phyloP scores from a whole-genome alignment of 2,797 vertebrate genomes.

The Anisognathus igniventris region DNA sequence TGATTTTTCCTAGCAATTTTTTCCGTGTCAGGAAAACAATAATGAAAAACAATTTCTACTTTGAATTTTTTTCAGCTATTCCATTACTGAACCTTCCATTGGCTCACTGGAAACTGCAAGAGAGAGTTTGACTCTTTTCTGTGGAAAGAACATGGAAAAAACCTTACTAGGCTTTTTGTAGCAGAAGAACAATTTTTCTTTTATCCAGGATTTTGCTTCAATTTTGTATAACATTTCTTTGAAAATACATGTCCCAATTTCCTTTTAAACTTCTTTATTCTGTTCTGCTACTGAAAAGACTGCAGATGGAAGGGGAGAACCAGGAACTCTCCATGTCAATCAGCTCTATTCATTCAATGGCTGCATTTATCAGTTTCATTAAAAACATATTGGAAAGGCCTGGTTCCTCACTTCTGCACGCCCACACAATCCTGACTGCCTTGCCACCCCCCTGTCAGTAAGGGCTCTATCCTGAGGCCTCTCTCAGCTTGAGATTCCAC shows the following conservation, averaged over 20 bases:
- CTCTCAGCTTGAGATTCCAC: conserved; percentile 23
- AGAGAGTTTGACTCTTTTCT: conserved; percentile 21
- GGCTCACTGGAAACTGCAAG: conserved; percentile 7
- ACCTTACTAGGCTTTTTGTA: background rate
- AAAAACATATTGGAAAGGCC: conserved; percentile 32
- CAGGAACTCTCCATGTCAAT: conserved; percentile 22
- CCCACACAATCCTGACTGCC: background rate
- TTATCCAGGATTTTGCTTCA: conserved; percentile 12
- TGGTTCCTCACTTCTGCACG: background rate
- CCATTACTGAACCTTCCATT: background rate
- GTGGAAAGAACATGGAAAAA: background rate
- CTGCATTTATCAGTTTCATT: conserved; percentile 52
- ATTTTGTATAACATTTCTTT: conserved; percentile 10
- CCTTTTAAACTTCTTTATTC: conserved; percentile 14
- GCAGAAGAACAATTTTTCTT: conserved; percentile 22
- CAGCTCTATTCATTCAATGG: conserved; percentile 14
- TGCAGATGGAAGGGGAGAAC: conserved; percentile 26
- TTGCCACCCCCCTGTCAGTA: background rate
- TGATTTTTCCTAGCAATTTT: conserved; percentile 1
- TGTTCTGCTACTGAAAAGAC: conserved; percentile 24
- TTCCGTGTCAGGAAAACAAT: background rate
- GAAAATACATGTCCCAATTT: conserved; percentile 13
- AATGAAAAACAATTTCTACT: conserved; percentile 23
- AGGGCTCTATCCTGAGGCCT: conserved; percentile 5
- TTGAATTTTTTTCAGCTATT: conserved; percentile 1